These are phyloP conservation scores for Psephotus haematonotus DNA, from an alignment of 2,113 vertebrate genomes.

Conservation along the genomic window DNA sequence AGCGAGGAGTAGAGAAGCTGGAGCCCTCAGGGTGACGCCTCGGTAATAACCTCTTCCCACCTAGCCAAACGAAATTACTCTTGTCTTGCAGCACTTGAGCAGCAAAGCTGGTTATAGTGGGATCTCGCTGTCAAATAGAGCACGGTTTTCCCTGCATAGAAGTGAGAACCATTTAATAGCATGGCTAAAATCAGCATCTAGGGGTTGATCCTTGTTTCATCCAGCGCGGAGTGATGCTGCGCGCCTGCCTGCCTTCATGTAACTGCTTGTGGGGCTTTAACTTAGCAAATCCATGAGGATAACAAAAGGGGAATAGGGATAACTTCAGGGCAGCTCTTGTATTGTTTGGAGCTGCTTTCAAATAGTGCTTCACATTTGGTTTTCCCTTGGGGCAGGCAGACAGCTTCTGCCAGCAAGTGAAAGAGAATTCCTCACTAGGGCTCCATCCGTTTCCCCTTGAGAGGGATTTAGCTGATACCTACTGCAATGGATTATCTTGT, in stretches of 20 bases:
- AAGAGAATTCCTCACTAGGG: neutral
- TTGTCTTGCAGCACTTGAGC: neutral
- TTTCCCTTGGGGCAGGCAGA: rapidly evolving
- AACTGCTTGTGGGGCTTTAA: neutral
- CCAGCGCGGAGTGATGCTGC: neutral
- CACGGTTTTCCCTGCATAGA: rapidly evolving
- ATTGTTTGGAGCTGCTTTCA: neutral
- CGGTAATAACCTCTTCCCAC: neutral
- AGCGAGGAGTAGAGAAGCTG: neutral
- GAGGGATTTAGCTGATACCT: neutral
- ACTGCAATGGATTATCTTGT: neutral
- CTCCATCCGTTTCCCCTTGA: neutral
- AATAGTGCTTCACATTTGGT: neutral
- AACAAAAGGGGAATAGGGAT: neutral
- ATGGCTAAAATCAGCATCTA: neutral
- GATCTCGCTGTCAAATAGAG: neutral
- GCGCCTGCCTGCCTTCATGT: neutral
- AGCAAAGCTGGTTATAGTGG: neutral
- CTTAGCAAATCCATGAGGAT: neutral
- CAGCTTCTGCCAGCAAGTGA: neutral
- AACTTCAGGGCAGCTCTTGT: neutral
- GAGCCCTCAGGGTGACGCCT: neutral
- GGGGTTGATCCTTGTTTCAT: neutral
- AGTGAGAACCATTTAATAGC: neutral
- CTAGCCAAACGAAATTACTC: neutral